These are phyloP conservation scores for Muscidifurax raptorellus DNA, from an alignment of 1,140 invertebrate genomes.

Conservation along the genomic window DNA sequence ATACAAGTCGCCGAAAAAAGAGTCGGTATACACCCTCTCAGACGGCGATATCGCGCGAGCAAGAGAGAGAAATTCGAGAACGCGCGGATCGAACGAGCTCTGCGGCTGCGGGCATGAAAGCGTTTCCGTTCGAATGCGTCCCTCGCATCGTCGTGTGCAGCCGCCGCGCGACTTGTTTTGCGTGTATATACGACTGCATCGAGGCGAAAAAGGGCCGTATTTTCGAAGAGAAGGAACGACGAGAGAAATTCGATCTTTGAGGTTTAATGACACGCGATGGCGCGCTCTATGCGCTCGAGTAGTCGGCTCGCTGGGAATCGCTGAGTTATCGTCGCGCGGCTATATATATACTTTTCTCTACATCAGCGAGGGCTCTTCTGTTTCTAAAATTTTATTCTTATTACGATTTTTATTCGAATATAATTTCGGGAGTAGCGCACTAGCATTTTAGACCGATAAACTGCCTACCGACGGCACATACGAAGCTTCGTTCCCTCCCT, in stretches of 20 bases:
- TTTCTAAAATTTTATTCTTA: background rate
- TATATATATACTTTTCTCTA: background rate
- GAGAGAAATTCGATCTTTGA: constrained; percentile 36
- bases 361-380: background rate
- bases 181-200: background rate
- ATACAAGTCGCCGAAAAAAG: background rate
- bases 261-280: constrained; percentile 61
- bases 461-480: too few species aligned
- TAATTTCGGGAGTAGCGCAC: too few species aligned
- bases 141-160: background rate
- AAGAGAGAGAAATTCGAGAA: background rate
- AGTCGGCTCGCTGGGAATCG: background rate
- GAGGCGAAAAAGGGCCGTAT: background rate
- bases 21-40: background rate
- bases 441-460: background rate
- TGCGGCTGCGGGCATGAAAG: constrained; percentile 59
- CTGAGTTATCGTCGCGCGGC: background rate
- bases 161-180: background rate
- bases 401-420: too few species aligned
- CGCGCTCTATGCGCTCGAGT: constrained; percentile 47
- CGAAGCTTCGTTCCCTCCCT: too few species aligned
- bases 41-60: background rate
- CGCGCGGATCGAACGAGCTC: background rate
- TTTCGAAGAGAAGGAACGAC: background rate
- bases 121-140: constrained; percentile 65